phyloP scores from a whole-genome alignment of 2,888 invertebrate genomes.

The Drosophila helvetica region DNA sequence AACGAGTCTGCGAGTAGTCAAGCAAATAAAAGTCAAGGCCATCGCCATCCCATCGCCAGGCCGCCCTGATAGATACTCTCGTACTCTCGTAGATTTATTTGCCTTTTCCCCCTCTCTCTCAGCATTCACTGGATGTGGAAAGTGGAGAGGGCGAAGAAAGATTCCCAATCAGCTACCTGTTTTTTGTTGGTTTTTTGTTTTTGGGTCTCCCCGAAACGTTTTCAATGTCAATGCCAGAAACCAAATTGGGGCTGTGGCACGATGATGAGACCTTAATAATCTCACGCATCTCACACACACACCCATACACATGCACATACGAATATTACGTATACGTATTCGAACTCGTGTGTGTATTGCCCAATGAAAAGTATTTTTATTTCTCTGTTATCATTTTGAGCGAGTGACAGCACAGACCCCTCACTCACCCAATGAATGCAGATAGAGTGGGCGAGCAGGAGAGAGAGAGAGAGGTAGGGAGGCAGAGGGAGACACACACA shows the following conservation, averaged over 20 bases:
- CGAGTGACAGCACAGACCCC: conserved; percentile 27
- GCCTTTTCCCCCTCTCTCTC: conserved; percentile 22
- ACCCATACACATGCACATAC: background rate
- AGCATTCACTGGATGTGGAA: conserved; percentile 51
- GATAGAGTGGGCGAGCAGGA: background rate
- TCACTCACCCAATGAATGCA: too few species aligned
- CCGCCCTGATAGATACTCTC: conserved; percentile 22
- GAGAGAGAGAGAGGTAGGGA: conserved; percentile 14
- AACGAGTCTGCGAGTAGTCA: conserved; percentile 64
- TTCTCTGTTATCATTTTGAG: conserved; percentile 52
- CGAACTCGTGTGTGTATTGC: conserved; percentile 15
- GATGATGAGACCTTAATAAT: conserved; percentile 35
- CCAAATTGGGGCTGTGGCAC: conserved; percentile 9
- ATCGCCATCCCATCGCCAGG: conserved; percentile 21
- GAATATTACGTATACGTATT: background rate
- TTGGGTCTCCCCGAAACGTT: conserved; percentile 15
- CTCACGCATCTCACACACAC: conserved; percentile 27
- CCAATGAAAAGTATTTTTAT: conserved; percentile 47
- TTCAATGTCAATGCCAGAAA: conserved; percentile 63
- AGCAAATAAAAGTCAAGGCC: conserved; percentile 74
- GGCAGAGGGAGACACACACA: background rate
- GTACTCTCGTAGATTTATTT: conserved; percentile 50
- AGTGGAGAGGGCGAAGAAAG: background rate
- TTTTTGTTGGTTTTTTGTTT: background rate
- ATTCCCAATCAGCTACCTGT: conserved; percentile 21